A percentile compares a stretch with the other conserved stretches of the same genome.
Evolutionary conservation across 2,888 invertebrate species (phyloP).

Genomic region (Platypus cylindrus): DNA sequence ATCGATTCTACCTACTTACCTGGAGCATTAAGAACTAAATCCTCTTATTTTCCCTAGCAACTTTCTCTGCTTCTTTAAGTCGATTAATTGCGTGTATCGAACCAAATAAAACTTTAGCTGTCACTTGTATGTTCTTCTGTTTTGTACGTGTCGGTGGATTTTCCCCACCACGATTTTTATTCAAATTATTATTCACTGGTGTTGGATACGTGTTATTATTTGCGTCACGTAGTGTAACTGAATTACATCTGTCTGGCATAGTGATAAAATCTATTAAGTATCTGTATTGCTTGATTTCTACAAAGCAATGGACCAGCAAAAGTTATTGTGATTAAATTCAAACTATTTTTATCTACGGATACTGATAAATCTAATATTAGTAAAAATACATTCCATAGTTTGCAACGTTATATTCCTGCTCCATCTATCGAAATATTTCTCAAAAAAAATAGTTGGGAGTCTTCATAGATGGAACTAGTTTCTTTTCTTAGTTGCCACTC

Average conservation of each 20-base stretch:
- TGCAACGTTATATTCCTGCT: no score
- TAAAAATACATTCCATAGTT: no score
- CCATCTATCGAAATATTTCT: no score
- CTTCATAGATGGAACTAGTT: no score
- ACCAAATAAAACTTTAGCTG: constrained; percentile 62
- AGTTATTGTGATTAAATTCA: no score
- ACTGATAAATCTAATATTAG: no score
- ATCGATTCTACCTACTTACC: constrained; percentile 4
- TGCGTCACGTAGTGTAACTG: constrained; percentile 40
- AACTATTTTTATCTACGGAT: no score
- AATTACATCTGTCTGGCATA: constrained; percentile 40
- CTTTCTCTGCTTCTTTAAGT: constrained; percentile 58
- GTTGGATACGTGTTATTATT: constrained; percentile 48
- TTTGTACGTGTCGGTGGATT: constrained; percentile 20
- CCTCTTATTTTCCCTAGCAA: constrained; percentile 48
- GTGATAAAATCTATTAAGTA: no score
- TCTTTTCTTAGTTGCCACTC: no score
- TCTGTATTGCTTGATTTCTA: no score
- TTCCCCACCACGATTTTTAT: constrained; percentile 14
- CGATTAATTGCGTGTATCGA: constrained; percentile 61
- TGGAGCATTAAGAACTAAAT: constrained; percentile 29
- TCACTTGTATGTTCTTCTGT: constrained; percentile 42
- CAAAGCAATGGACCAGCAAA: no score
- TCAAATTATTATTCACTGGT: constrained; percentile 19
- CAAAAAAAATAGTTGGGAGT: no score